phyloP scores from a whole-genome alignment of 2,888 invertebrate species.

The Melikaiella ostensackeni region DNA sequence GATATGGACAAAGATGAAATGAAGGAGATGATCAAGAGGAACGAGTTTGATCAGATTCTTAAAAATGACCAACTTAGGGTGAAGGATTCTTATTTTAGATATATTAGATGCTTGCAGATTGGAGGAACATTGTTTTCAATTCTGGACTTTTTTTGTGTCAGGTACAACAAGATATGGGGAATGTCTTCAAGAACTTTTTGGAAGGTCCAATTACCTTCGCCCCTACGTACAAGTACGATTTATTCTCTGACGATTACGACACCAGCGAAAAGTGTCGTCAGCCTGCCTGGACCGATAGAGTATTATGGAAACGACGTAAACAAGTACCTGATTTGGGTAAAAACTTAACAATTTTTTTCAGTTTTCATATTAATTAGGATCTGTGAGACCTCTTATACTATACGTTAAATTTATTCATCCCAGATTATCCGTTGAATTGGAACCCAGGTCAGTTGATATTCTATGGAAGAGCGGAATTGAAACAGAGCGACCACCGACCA shows the following conservation, averaged over 20 bases:
- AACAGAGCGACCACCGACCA: slow-evolving; percentile 98
- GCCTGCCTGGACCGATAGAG: slow-evolving; percentile 99
- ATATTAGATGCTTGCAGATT: neutral
- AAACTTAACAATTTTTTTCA: slow-evolving; percentile 4
- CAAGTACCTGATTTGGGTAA: slow-evolving; percentile 85
- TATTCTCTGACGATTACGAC: slow-evolving; percentile 99
- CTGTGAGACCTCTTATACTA: neutral
- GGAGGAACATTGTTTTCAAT: neutral
- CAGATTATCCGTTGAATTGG: slow-evolving; percentile 80
- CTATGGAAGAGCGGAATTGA: slow-evolving; percentile 96
- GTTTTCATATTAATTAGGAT: neutral
- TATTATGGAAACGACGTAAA: slow-evolving; percentile 93
- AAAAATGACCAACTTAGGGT: slow-evolving; percentile 91
- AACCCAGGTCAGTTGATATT: slow-evolving; percentile 89
- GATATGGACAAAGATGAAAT: slow-evolving; percentile 97
- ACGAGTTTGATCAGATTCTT: slow-evolving; percentile 87
- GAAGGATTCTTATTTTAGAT: slow-evolving; percentile 42
- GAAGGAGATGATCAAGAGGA: slow-evolving; percentile 87
- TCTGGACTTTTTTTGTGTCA: slow-evolving; percentile 60
- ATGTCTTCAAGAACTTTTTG: slow-evolving; percentile 94
- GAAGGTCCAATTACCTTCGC: slow-evolving; percentile 95
- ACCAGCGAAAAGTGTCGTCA: slow-evolving; percentile 98
- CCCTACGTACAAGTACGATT: slow-evolving; percentile 99
- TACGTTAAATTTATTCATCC: neutral
- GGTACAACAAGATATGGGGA: slow-evolving; percentile 87